Conservation (phyloP, 2,888 invertebrate genomes). For the Pristionchus exspectatus region DNA sequence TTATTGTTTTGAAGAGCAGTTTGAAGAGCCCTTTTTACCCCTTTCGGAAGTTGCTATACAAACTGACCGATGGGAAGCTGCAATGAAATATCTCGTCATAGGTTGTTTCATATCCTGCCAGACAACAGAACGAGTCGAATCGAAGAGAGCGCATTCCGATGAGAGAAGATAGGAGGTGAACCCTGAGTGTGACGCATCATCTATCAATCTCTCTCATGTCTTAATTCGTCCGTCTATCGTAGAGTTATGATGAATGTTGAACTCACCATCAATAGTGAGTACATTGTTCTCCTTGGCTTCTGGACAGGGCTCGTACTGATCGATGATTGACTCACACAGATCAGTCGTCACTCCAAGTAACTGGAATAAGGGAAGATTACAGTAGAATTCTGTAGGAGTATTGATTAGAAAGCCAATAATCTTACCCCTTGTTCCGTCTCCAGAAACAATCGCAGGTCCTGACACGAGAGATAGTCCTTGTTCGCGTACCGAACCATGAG, state of each 20-base stretch:
- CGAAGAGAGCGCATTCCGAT: slow-evolving; percentile 82
- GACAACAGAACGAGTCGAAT: slow-evolving; percentile 80
- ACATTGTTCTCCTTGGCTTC: slow-evolving; percentile 82
- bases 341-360: slow-evolving; percentile 82
- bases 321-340: slow-evolving; percentile 82
- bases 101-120: slow-evolving; percentile 82
- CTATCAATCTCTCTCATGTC: no score
- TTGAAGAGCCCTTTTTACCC: not conserved
- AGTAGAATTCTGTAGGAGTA: not conserved
- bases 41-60: not conserved
- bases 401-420: not conserved
- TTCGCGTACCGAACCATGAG: slow-evolving; percentile 83
- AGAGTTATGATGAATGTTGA: not conserved
- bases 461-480: slow-evolving; percentile 82
- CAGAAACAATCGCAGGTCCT: slow-evolving; percentile 83
- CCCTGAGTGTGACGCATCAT: slow-evolving; percentile 68
- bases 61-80: slow-evolving; percentile 60
- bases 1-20: not conserved
- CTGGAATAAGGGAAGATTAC: slow-evolving; percentile 78
- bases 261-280: slow-evolving; percentile 82
- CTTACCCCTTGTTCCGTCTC: slow-evolving; percentile 84
- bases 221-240: no score
- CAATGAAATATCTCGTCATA: slow-evolving; percentile 78
- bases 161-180: slow-evolving; percentile 80
- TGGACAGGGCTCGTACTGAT: slow-evolving; percentile 82